Evolutionary conservation across 2,888 invertebrate species (phyloP), one percentile per base, ranked within the genome.

Genomic region (Xanthia icteritia): DNA sequence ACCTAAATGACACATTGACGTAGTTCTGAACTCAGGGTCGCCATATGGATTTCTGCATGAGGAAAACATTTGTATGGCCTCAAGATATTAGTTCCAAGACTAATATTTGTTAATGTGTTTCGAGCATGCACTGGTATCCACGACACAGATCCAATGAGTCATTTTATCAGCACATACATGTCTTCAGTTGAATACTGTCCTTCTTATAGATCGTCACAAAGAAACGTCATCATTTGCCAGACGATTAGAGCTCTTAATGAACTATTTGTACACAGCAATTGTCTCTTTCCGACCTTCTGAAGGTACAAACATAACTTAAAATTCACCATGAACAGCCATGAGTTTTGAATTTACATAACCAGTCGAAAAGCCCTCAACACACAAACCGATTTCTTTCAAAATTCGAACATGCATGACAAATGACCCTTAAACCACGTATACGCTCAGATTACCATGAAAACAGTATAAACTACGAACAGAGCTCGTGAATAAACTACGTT

Each of bases 381-480:
- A 56, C 5, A 77, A n/a, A 77, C 39, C 42, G 58, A 64, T 61
- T 67, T 73, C 54, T 27, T 68, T 64, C 9, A 69, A 39, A 64
- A 63, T 42, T 64, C n/a, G 51, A 77, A 65, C 39, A 73, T 56
- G 63, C 84, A 71, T 79, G 65, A 60, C 61, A 76, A 71, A 71
- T 23, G 54, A 65, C 48, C 20, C 69, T 84, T 66, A 39, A 77
- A 54, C 45, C 54, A 54, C 65, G 31, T 64, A 67, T 60, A 78
- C 63, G 74, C 65, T 79, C 51, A 58, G 58, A 79, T 78, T 78
- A 78, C 73, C 79, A 79, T 76, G 76, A 73, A 82, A 84, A 80
- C 20, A 64, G 66, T 73, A 67, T 76, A 73, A 76, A 74, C 54
- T 69, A 72, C 9, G 67, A 65, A 65, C 54, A 23, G n/a, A 65